Evolutionary conservation across 2,797 vertebrate species (phyloP).

Genomic region (Coregonus sp.): DNA sequence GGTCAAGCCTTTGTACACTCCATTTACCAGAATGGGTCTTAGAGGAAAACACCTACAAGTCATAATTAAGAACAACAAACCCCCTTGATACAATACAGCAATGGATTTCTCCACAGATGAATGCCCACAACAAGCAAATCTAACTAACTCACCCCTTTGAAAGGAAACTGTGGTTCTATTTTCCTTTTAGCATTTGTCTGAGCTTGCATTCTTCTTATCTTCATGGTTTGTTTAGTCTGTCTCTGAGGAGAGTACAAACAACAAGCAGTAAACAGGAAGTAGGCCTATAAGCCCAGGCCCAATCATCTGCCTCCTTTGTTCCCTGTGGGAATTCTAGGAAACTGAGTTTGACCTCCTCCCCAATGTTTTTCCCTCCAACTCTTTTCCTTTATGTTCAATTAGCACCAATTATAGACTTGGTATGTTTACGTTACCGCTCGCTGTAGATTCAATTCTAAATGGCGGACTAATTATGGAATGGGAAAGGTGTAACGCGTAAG

Average conservation of each 20-base stretch:
- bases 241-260: neutral
- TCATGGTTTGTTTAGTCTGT: neutral
- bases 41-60: slow-evolving; percentile 10
- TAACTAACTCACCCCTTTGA: neutral
- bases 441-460: neutral
- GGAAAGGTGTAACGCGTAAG: slow-evolving; percentile 2
- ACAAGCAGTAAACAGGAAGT: slow-evolving; percentile 42
- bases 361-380: neutral
- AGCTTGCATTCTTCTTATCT: slow-evolving; percentile 3
- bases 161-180: neutral
- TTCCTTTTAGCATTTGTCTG: neutral
- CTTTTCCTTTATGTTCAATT: neutral
- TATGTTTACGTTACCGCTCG: neutral
- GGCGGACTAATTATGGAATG: neutral
- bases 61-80: slow-evolving; percentile 15
- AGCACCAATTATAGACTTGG: slow-evolving; percentile 6
- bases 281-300: neutral
- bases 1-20: slow-evolving; percentile 10
- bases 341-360: neutral
- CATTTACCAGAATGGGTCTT: neutral
- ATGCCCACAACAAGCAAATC: neutral
- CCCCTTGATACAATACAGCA: neutral
- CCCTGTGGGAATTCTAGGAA: slow-evolving; percentile 32
- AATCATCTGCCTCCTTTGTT: neutral
- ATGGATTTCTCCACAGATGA: slow-evolving; percentile 2